Evolutionary conservation across 2,888 invertebrate species (phyloP), one percentile per base, ranked within the genome.

Genomic region (Trachelus iudaicus): DNA sequence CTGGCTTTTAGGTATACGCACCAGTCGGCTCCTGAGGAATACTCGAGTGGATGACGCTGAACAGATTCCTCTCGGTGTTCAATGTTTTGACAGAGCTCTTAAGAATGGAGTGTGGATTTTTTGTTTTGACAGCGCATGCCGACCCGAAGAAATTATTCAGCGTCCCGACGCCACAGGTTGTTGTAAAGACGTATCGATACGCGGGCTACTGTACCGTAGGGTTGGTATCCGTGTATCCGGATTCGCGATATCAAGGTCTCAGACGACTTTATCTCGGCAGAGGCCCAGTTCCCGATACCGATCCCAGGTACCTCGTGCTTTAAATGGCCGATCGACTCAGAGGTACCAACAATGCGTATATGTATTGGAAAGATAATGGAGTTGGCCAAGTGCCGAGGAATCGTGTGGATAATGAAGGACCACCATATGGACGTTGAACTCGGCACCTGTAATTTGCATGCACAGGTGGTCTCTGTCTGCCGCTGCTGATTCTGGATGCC

Each of bases 391-490:
- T 69, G 69, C 34, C 68, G 68, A 68, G 30, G 23, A 81, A 85
- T 83, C 86, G 86, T 86, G 86, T 84, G 84, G 86, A 86, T 86
- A 86, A 86, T 86, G 77, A 85, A 79, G 83, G 85, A 83, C 81
- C 82, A 85, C 73, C 69, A 79, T 83, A 82, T 81, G 79, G 82
- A 82, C 84, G 82, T 82, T 81, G 79, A 81, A 81, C 81, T 75
- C 83, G 81, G 76, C 81, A 78, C 79, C 81, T 85, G 86, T 85
- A 86, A 86, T 86, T 86, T 86, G 87, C 87, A 85, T 87, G 82
- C 85, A 81, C 87, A 87, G 85, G 86, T 86, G 86, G 35, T 3
- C 35, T 85, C 74, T 85, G 83, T 83, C 81, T 82, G 83, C 78
- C 34, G 34, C 9, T 74, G 74, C 35, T 33, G 75, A 56, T 73